These are phyloP conservation scores for Melipona bicolor DNA, from an alignment of 2,888 invertebrate species.

Conservation along the genomic window DNA sequence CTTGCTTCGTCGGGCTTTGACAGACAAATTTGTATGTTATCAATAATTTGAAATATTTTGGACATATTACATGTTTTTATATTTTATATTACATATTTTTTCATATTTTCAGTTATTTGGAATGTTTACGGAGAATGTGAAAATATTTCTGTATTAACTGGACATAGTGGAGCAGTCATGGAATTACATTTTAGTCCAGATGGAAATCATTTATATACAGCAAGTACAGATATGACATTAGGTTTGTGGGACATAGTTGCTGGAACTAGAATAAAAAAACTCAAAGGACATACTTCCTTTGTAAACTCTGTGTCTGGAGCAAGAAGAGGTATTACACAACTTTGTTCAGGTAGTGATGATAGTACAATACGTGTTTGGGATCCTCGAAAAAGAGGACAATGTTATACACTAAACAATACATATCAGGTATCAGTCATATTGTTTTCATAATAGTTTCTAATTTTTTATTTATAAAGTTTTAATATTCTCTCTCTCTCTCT, in stretches of 20 bases:
- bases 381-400: slow-evolving; percentile 93
- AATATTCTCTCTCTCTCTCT: not conserved
- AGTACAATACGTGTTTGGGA: slow-evolving; percentile 97
- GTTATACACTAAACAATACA: slow-evolving; percentile 89
- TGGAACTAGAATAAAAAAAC: slow-evolving; percentile 94
- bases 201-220: slow-evolving; percentile 93
- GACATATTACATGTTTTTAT: not conserved
- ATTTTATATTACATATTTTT: slow-evolving; percentile 14
- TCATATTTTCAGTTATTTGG: slow-evolving; percentile 91
- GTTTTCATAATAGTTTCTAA: not conserved
- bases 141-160: slow-evolving; percentile 96
- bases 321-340: slow-evolving; percentile 94
- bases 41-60: not conserved
- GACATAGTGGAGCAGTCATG: slow-evolving; percentile 98
- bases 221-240: slow-evolving; percentile 97
- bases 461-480: not conserved
- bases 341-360: slow-evolving; percentile 98
- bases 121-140: slow-evolving; percentile 99
- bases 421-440: slow-evolving; percentile 86
- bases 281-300: slow-evolving; percentile 93
- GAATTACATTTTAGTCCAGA: slow-evolving; percentile 95
- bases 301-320: slow-evolving; percentile 91
- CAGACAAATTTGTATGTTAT: slow-evolving; percentile 94
- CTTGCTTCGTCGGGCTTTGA: slow-evolving; percentile 98
- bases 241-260: slow-evolving; percentile 98